Conservation (phyloP, 2,113 vertebrate species). For the Catagonus wagneri region DNA sequence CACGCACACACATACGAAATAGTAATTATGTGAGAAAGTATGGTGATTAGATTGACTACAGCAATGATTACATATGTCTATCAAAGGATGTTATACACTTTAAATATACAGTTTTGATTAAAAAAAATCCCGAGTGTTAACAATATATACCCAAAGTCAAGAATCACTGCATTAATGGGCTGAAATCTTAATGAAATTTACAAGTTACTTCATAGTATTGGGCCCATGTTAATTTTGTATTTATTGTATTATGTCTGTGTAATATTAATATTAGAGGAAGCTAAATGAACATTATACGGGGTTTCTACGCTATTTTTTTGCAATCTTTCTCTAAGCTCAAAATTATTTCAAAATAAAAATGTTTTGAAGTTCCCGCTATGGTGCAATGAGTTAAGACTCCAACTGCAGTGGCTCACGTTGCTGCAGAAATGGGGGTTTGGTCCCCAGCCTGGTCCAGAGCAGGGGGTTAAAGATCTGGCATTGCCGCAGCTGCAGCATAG, state of each 20-base stretch:
- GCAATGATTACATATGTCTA: no score
- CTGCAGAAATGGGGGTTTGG: no score
- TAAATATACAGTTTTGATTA: not conserved
- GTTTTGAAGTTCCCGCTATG: not conserved
- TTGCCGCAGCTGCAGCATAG: no score
- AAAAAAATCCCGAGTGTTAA: not conserved
- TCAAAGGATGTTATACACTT: not conserved
- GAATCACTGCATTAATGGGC: not conserved
- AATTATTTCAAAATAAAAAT: conserved; percentile 10
- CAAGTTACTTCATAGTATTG: not conserved
- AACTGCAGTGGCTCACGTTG: no score
- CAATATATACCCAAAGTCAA: not conserved
- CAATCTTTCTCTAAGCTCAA: not conserved
- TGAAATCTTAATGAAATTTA: not conserved
- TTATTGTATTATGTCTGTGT: not conserved
- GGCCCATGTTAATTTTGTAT: not conserved
- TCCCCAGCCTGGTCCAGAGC: no score
- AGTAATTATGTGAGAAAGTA: not conserved
- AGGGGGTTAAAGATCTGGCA: no score
- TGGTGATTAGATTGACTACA: not conserved
- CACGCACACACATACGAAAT: not conserved
- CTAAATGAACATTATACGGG: not conserved
- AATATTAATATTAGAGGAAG: not conserved
- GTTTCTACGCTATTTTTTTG: not conserved
- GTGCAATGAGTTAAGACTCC: no score